A percentile compares a stretch with the other conserved stretches of the same genome.
Evolutionary conservation across 2,888 invertebrate genomes (phyloP).

Genomic region (Luperina nickerlii): DNA sequence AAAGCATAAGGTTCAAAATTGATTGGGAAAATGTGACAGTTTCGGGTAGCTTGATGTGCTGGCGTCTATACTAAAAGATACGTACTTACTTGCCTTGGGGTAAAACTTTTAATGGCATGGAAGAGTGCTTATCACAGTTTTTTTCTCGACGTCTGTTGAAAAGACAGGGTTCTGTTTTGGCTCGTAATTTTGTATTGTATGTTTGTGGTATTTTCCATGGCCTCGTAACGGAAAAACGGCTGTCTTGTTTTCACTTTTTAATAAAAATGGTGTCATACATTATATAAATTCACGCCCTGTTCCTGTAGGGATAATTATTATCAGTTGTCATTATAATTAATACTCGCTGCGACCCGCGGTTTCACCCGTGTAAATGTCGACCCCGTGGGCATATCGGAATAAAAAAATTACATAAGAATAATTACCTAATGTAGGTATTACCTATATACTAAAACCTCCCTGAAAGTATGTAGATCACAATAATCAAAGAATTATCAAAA

Average conservation of each 20-base stretch:
- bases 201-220: neutral
- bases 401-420: too few relatives aligned
- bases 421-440: too few relatives aligned
- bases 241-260: neutral
- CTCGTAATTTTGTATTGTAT: neutral
- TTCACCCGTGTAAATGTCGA: too few relatives aligned
- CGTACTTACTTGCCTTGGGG: neutral
- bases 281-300: neutral
- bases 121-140: neutral
- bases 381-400: too few relatives aligned
- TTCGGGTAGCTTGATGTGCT: too few relatives aligned
- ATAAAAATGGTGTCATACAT: neutral
- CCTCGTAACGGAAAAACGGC: neutral
- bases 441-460: too few relatives aligned
- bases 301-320: too few relatives aligned
- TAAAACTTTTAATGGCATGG: conserved; percentile 2
- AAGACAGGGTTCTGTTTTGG: neutral
- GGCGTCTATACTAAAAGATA: neutral
- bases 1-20: too few relatives aligned
- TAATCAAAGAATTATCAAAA: too few relatives aligned
- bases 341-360: too few relatives aligned
- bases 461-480: too few relatives aligned
- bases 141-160: neutral
- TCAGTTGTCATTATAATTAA: neutral
- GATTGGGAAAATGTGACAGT: too few relatives aligned